phyloP scores from a whole-genome alignment of 2,888 invertebrate genomes.

The Rhorus exstirpatorius region DNA sequence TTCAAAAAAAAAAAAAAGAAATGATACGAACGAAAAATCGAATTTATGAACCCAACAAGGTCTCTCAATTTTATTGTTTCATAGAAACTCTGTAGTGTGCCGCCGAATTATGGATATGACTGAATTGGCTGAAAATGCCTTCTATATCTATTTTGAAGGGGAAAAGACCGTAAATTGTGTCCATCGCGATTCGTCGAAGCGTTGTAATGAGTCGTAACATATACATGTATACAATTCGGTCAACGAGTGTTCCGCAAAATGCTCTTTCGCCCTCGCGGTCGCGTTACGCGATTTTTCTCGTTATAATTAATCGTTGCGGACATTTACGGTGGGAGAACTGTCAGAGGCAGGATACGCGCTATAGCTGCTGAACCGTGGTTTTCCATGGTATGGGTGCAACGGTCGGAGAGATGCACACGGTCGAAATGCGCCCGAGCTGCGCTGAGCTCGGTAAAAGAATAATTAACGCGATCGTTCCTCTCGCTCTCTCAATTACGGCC shows the following conservation, averaged over 20 bases:
- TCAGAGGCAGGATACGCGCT: slow-evolving; percentile 58
- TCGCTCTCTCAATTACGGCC: slow-evolving; percentile 55
- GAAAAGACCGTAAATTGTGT: not conserved
- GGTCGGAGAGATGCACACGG: slow-evolving; percentile 49
- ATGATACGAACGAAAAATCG: too few species aligned
- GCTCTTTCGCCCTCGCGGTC: slow-evolving; percentile 36
- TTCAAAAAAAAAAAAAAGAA: too few species aligned
- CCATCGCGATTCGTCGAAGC: slow-evolving; percentile 14
- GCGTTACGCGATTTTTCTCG: slow-evolving; percentile 62
- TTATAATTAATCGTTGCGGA: slow-evolving; percentile 64
- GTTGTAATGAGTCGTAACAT: slow-evolving; percentile 10
- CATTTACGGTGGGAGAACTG: slow-evolving; percentile 64
- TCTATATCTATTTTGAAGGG: not conserved
- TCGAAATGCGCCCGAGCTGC: slow-evolving; percentile 56
- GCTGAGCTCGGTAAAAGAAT: slow-evolving; percentile 62
- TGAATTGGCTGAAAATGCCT: not conserved
- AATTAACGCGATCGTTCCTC: slow-evolving; percentile 62
- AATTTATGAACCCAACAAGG: too few species aligned
- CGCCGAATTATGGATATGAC: too few species aligned
- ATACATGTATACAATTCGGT: slow-evolving; percentile 13
- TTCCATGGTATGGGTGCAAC: slow-evolving; percentile 16
- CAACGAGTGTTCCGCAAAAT: slow-evolving; percentile 52
- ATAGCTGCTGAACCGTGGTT: slow-evolving; percentile 38
- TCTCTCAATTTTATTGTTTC: too few species aligned
- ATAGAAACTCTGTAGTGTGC: too few species aligned